Evolutionary conservation across 2,113 vertebrate genomes (phyloP).

Genomic region (Cyphomyrus plagiostoma): DNA sequence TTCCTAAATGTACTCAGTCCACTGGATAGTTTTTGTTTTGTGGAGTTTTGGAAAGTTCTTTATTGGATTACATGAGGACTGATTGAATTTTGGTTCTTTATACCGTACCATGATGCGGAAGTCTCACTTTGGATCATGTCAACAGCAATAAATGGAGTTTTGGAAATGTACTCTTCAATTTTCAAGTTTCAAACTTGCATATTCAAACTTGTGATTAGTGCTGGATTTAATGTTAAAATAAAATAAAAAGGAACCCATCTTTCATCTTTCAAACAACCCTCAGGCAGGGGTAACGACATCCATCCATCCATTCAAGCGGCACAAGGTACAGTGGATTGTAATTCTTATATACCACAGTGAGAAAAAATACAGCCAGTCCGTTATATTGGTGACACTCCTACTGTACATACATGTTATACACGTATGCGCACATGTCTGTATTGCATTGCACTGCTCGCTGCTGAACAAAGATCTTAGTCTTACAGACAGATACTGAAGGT

Average conservation of each 20-base stretch:
- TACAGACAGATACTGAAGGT: background rate
- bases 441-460: background rate
- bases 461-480: background rate
- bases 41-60: background rate
- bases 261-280: background rate
- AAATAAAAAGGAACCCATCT: background rate
- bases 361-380: background rate
- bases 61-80: background rate
- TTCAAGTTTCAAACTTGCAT: background rate
- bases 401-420: background rate
- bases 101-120: background rate
- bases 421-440: background rate
- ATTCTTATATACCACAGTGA: background rate
- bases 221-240: background rate
- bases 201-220: background rate
- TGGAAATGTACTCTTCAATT: background rate
- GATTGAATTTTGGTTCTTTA: background rate
- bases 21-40: background rate
- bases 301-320: background rate
- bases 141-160: background rate
- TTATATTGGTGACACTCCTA: background rate
- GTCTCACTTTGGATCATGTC: background rate
- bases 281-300: background rate
- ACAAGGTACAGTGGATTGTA: background rate
- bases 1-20: background rate